Evolutionary conservation across 2,113 vertebrate genomes (phyloP), one percentile per base, ranked within the genome.

Genomic region (Eurypyga helias): DNA sequence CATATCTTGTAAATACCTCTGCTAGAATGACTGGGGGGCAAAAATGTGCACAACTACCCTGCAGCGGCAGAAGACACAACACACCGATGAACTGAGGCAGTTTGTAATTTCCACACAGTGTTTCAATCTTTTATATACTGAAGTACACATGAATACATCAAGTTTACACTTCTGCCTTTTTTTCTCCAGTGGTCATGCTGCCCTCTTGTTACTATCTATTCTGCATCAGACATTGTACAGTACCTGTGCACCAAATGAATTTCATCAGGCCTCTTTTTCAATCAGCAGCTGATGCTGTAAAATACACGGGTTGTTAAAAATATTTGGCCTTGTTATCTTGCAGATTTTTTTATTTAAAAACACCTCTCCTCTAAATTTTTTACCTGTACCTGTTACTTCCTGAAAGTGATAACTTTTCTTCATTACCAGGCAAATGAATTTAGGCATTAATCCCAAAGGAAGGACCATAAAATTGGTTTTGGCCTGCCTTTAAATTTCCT

Each of bases 381-480:
- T 66, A 75, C 64, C 26, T 75, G 48, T 26, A 94, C 51, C 55
- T 89, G 61, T 43, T 45, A 38, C 48, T 33, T 80, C 20, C 24
- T 86, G 36, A 38, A 83, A 72, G 70, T 62, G 57, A 84, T 67
- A 95, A 90, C 49, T 71, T 93, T 84, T 72, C 83, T 95, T 96
- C 73, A 76, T 96, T 94, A 89, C 72, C 78, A 85, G 38, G 49
- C 64, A 96, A 95, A 96, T 24, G 81, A 93, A 96, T 69, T 94
- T 91, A 87, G 57, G 60, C 85, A 90, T 90, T 96, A 97, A 95
- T 94, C 92, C 93, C 91, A 87, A 72, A 87, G 92, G 93, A 94
- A 80, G 57, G 11, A 73, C 93, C 79, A 95, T 96, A 96, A 97
- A 97, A 97, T 96, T 94, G 72, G 73, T 81, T 96, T 94, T 1